Evolutionary conservation across 2,888 invertebrate genomes (phyloP).

Genomic region (Incurvaria masculella): DNA sequence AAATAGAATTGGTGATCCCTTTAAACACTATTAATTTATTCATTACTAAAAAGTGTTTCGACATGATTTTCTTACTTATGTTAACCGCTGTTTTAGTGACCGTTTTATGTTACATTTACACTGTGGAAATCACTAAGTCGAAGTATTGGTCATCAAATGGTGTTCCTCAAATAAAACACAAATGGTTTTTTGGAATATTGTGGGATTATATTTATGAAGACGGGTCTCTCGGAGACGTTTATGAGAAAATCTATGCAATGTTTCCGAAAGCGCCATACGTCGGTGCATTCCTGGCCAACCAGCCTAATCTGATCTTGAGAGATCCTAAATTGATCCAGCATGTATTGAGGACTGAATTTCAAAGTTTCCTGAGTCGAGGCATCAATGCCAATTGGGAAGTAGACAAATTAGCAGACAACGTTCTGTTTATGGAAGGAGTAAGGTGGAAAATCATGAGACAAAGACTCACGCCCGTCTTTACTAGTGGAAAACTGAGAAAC

Average conservation of each 20-base stretch:
- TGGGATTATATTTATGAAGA: not conserved
- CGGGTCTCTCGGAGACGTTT: slow-evolving; percentile 23
- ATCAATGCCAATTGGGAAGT: slow-evolving; percentile 21
- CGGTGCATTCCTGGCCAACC: slow-evolving; percentile 24
- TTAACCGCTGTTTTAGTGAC: no score
- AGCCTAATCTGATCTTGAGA: slow-evolving; percentile 27
- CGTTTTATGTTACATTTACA: not conserved
- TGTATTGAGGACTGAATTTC: slow-evolving; percentile 29
- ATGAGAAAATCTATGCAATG: slow-evolving; percentile 27
- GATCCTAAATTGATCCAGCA: slow-evolving; percentile 30
- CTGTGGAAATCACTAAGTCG: not conserved
- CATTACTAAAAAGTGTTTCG: no score
- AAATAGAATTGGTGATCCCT: no score
- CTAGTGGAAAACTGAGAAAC: slow-evolving; percentile 31
- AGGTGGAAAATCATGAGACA: slow-evolving; percentile 36
- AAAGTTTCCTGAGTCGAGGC: slow-evolving; percentile 31
- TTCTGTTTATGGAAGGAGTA: slow-evolving; percentile 26
- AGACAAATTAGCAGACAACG: slow-evolving; percentile 27
- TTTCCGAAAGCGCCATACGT: slow-evolving; percentile 22
- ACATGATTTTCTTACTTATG: no score
- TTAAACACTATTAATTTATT: no score
- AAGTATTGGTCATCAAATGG: not conserved
- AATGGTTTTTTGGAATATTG: not conserved
- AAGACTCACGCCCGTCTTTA: slow-evolving; percentile 34
- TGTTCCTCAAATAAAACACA: not conserved